These are phyloP conservation scores for Heteromurus nitidus DNA, from an alignment of 2,888 invertebrate species.

Conservation along the genomic window DNA sequence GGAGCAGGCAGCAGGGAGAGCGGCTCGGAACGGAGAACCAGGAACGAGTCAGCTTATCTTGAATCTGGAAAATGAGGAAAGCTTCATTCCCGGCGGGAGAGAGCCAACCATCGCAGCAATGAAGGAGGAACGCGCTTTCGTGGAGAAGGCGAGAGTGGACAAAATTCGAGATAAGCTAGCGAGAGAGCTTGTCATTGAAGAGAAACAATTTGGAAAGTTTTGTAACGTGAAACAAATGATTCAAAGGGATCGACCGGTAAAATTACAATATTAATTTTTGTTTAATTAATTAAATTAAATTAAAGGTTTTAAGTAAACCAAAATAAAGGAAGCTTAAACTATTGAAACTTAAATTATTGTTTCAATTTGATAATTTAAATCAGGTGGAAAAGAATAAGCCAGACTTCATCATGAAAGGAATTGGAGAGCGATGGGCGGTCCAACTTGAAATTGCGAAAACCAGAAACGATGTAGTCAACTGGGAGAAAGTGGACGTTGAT, in stretches of 20 bases:
- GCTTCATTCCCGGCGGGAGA: neutral
- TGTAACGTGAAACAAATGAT: neutral
- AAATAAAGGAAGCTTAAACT: too few relatives aligned
- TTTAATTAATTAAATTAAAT: too few relatives aligned
- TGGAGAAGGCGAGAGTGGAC: neutral
- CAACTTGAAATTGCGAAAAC: too few relatives aligned
- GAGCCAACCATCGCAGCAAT: neutral
- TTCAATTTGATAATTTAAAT: too few relatives aligned
- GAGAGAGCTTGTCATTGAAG: neutral
- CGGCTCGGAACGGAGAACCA: neutral
- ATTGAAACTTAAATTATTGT: too few relatives aligned
- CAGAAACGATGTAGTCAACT: too few relatives aligned
- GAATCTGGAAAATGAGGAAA: neutral
- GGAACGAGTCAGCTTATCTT: neutral
- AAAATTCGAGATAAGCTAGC: neutral
- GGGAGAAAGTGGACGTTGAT: too few relatives aligned
- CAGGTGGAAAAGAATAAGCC: too few relatives aligned
- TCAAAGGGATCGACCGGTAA: neutral
- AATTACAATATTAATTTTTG: too few relatives aligned
- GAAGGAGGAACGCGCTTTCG: neutral
- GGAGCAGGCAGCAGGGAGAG: neutral
- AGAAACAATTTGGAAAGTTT: neutral
- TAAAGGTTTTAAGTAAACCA: too few relatives aligned
- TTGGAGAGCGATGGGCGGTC: neutral
- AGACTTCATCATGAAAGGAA: neutral